A percentile compares a stretch with the other conserved stretches of the same genome.
These are phyloP conservation scores for Adineta ricciae DNA, from an alignment of 2,888 invertebrate genomes.

Conservation along the genomic window DNA sequence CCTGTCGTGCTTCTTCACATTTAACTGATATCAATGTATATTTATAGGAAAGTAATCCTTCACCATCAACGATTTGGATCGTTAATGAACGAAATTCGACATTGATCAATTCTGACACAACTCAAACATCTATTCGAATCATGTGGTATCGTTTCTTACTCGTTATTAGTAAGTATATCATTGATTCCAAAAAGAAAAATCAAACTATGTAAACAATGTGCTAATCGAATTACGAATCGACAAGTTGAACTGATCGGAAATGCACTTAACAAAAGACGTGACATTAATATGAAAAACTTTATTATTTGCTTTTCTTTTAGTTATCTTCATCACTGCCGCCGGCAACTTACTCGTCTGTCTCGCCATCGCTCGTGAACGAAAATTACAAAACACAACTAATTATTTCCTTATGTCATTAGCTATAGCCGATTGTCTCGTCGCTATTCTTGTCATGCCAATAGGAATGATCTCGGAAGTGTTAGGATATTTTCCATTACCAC, in stretches of 20 bases:
- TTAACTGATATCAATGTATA: not conserved
- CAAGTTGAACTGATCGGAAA: not conserved
- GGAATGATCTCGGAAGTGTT: conserved; percentile 79
- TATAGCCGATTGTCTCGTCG: conserved; percentile 81
- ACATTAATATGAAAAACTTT: not conserved
- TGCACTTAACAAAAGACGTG: not conserved
- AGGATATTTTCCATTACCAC: not conserved
- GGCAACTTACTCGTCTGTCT: conserved; percentile 86
- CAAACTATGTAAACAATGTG: not conserved
- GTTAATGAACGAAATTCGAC: not conserved
- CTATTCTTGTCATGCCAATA: conserved; percentile 86
- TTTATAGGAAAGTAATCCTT: not conserved
- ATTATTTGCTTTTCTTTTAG: not conserved
- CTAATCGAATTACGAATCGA: not conserved
- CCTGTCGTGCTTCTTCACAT: not conserved
- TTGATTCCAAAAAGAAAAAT: not conserved
- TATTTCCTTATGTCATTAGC: conserved; percentile 85
- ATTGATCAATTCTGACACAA: not conserved
- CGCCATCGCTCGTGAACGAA: conserved; percentile 76
- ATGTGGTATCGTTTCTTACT: not conserved
- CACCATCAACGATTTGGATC: not conserved
- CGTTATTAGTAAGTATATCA: not conserved
- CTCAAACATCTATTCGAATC: not conserved
- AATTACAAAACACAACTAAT: conserved; percentile 85
- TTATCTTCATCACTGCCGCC: conserved; percentile 17